Base-by-base conservation (phyloP, 1,140 invertebrate genomes). In the Melitaea cinxia region DNA sequence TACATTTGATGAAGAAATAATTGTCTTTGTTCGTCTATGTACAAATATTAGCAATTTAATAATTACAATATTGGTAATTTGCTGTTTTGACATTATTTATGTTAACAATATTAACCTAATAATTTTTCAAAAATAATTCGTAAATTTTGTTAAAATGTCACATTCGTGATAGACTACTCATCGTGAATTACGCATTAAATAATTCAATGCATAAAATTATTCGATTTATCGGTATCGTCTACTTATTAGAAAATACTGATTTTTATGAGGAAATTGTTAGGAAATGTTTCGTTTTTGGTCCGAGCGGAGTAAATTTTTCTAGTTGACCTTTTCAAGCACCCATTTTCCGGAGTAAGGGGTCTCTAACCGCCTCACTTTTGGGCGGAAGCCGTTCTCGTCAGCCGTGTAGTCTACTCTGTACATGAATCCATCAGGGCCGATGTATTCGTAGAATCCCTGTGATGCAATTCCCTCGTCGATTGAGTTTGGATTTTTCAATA, bases 351-450 rank as follows among this genome's bases (percentile, higher is more conserved):
- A 91, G 75, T 87, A 91, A 19, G 78, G 87, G 42, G 84, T 92
- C 72, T 85, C 90, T 80, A 91, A 63, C 70, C 91, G 79, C 75
- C 82, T 88, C 53, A 93, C 91, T 67, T 91, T 89, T 21, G 94
- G 93, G 57, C 93, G 91, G 91, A 94, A 95, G 28, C 94, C 94
- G 12, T 94, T 92, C 75, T 94, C 93, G 67, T 94, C 94, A 63
- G 94, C 94, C 15, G 92, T 92, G 74, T 94, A 95, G 67, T 92
- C 92, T 7, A 95, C 93, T 56, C 91, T 88, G 82, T 94, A 92
- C 63, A 92, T 82, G 75, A 93, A 92, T 33, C 93, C 93, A 81
- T 94, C 93, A 35, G 93, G 92, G 5, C 92, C 93, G 33, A 93
- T 93, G 80, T 93, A 94, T 75, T 93, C 92, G 74, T 94, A 94